Evolutionary conservation across 2,888 invertebrate species (phyloP).

Genomic region (Temnothorax ravouxi): DNA sequence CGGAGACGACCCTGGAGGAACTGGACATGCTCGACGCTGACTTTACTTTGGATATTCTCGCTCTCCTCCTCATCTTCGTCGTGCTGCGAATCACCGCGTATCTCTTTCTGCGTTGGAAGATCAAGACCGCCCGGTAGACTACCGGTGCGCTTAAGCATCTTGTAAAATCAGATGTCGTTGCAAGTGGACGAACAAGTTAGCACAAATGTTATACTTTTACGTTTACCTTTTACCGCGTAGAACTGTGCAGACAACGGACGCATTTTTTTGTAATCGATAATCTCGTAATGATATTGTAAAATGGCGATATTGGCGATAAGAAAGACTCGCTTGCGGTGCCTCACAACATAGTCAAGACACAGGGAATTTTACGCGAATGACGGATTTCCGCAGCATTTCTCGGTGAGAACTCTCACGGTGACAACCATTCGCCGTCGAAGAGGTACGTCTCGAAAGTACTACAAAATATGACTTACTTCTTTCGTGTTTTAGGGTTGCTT

Average conservation of each 20-base stretch:
- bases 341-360: background rate
- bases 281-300: slow-evolving; percentile 34
- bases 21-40: slow-evolving; percentile 94
- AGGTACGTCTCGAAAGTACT: slow-evolving; percentile 20
- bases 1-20: slow-evolving; percentile 93
- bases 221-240: background rate
- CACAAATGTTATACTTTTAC: slow-evolving; percentile 1
- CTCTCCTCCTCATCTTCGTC: slow-evolving; percentile 93
- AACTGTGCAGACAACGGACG: background rate
- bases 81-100: slow-evolving; percentile 93
- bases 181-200: background rate
- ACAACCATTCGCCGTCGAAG: background rate
- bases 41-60: slow-evolving; percentile 93
- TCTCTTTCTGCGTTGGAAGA: slow-evolving; percentile 95
- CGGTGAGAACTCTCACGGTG: background rate
- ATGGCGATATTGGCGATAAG: background rate
- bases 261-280: slow-evolving; percentile 13
- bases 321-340: background rate
- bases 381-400: slow-evolving; percentile 23
- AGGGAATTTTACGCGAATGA: background rate
- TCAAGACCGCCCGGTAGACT: slow-evolving; percentile 92
- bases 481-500: slow-evolving; percentile 29
- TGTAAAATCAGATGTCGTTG: background rate
- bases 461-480: slow-evolving; percentile 27
- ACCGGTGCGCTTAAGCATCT: background rate